phyloP scores from a whole-genome alignment of 2,888 invertebrate genomes.

The Macrosiphum euphorbiae region DNA sequence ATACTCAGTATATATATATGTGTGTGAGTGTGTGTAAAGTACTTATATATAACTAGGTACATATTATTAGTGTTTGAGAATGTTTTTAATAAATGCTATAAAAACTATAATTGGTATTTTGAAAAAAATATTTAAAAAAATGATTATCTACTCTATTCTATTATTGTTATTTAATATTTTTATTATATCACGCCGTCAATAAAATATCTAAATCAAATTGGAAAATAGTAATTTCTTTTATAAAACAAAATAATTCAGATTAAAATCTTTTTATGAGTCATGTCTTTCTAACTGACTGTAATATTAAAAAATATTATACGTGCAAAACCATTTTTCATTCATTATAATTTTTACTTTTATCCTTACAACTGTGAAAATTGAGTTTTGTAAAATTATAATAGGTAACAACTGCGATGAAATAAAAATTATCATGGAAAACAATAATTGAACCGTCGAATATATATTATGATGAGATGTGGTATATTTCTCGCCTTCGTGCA shows the following conservation, averaged over 20 bases:
- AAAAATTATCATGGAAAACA: neutral
- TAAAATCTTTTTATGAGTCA: neutral
- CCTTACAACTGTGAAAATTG: neutral
- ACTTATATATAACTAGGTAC: neutral
- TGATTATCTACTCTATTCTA: neutral
- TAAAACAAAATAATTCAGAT: neutral
- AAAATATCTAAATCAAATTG: neutral
- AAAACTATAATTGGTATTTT: neutral
- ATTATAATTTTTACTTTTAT: conserved; percentile 18
- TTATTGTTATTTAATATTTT: neutral
- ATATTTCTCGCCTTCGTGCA: neutral
- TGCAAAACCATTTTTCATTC: neutral
- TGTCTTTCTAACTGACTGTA: neutral
- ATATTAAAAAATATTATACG: neutral
- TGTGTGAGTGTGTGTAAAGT: no score
- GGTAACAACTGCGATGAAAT: neutral
- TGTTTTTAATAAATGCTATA: neutral
- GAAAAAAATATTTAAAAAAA: neutral
- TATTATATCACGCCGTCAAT: neutral
- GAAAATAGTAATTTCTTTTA: neutral
- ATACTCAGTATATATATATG: neutral
- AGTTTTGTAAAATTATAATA: neutral
- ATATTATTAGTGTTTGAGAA: neutral
- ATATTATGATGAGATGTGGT: neutral
- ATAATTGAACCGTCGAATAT: neutral